Base-by-base conservation (phyloP, 2,113 vertebrate species). In the Chloebia gouldiae region DNA sequence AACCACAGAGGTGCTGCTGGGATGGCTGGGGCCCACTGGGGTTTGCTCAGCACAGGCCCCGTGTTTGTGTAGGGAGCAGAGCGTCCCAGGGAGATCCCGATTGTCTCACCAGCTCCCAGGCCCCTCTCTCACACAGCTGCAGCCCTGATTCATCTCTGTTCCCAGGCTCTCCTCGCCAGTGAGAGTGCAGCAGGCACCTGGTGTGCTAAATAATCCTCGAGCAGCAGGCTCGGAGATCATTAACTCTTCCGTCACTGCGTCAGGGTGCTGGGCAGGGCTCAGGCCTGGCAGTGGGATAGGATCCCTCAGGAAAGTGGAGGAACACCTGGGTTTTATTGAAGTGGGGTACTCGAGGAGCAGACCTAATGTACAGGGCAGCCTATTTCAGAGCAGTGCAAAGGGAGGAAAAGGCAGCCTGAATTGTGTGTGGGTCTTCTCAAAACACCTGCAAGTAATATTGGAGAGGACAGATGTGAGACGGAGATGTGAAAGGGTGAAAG, bases 111-210 rank as follows among this genome's bases (percentile, higher is more conserved):
- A 84, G 54, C 76, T 94, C 95, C 94, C 92, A 93, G 94, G 81
- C 60, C 57, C 68, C 61, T 59, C 66, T 97, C 79, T 42, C 31
- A 1, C 78, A 49, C 96, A 97, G 91, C 95, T 97, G 93, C 93
- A 97, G 72, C 78, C 72, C 15, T 88, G 95, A 96, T 93, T 96
- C 93, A 88, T 91, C 93, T 49, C 76, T 78, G 82, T 94, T 96
- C 92, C 82, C 90, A 95, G 66, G 87, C 78, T 93, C 87, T 95
- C 86, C 94, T 95, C 39, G 6, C 63, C 95, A 95, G 78, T 60
- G 78, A 96, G 92, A 95, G 88, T 27, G 45, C 81, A 94, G 91
- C 92, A 97, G 90, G 95, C 96, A 96, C 95, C 95, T 94, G 93
- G 94, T 92, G 91, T 93, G 96, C 93, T 95, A 93, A 95, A 95